A percentile compares a stretch with the other conserved stretches of the same genome.
Conservation (phyloP, 1,140 invertebrate genomes). For the Drosophila obscura region DNA sequence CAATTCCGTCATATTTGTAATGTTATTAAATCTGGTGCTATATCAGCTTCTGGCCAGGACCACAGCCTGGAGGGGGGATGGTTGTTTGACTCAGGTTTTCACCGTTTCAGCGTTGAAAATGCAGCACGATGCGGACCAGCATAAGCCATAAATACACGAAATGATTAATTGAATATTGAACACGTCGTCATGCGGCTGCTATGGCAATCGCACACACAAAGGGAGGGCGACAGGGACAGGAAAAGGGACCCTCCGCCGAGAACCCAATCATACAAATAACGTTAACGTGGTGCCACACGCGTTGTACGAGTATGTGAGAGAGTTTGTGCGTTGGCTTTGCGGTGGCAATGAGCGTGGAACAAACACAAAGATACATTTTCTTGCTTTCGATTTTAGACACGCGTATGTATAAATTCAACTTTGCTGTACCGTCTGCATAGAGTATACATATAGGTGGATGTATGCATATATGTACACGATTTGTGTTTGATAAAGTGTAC, state of each 20-base stretch:
- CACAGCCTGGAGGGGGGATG: background rate
- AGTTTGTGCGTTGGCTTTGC: background rate
- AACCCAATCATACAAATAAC: constrained; percentile 48
- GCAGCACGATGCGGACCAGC: background rate
- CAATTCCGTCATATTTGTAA: constrained; percentile 2
- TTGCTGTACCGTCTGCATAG: background rate
- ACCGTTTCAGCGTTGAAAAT: background rate
- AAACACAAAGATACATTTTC: constrained; percentile 17
- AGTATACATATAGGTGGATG: background rate
- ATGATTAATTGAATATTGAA: constrained; percentile 59
- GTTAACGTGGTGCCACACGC: constrained; percentile 12
- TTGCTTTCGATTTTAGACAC: constrained; percentile 25
- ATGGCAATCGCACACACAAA: constrained; percentile 6
- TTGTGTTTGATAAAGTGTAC: constrained; percentile 46
- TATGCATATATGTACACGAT: constrained; percentile 22
- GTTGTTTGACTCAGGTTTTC: constrained; percentile 18
- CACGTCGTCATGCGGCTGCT: constrained; percentile 28
- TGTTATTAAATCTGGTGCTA: constrained; percentile 12
- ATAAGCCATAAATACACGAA: constrained; percentile 37
- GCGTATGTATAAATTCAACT: background rate
- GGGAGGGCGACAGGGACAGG: background rate
- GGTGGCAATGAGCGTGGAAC: background rate
- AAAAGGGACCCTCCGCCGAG: background rate
- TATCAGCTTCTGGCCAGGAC: constrained; percentile 19
- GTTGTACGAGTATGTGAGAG: background rate